phyloP scores from a whole-genome alignment of 2,888 invertebrate species.

The Agrotis segetum region DNA sequence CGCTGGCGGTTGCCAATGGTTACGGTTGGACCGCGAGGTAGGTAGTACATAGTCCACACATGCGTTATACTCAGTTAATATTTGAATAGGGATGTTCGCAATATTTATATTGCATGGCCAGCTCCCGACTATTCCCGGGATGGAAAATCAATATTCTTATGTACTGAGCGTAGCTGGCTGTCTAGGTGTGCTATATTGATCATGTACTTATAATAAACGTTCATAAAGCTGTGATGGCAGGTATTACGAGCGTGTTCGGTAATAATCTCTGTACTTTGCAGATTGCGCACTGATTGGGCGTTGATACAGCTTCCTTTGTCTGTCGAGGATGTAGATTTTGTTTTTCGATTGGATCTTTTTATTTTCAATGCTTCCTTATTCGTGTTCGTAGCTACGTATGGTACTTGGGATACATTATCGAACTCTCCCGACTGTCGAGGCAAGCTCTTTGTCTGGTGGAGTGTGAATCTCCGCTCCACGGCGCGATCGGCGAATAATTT shows the following conservation, averaged over 20 bases:
- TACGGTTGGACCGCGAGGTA: constrained; percentile 72
- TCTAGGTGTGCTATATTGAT: constrained; percentile 48
- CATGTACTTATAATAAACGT: constrained; percentile 32
- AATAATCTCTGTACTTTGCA: constrained; percentile 22
- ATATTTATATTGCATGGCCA: constrained; percentile 75
- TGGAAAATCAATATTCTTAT: constrained; percentile 73
- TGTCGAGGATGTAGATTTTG: constrained; percentile 6
- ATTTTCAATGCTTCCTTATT: constrained; percentile 27
- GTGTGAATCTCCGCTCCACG: constrained; percentile 46
- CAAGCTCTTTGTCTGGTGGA: constrained; percentile 47
- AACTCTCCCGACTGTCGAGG: constrained; percentile 24
- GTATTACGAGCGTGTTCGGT: constrained; percentile 11
- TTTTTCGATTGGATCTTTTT: constrained; percentile 6
- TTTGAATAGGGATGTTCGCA: constrained; percentile 78
- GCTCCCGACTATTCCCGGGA: constrained; percentile 70
- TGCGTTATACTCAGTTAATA: constrained; percentile 79
- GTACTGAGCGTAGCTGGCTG: constrained; percentile 63
- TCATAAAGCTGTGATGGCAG: constrained; percentile 28
- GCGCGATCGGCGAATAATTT: constrained; percentile 39
- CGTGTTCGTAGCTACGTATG: constrained; percentile 1
- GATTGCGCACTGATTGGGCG: constrained; percentile 22
- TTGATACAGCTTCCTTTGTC: constrained; percentile 23
- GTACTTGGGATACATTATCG: constrained; percentile 30
- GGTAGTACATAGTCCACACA: constrained; percentile 70
- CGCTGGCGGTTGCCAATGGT: constrained; percentile 76